Percentiles rank a stretch among this genome's conserved stretches.
Conservation (phyloP, 2,888 invertebrate genomes). For the Cosmorhoe ocellata region DNA sequence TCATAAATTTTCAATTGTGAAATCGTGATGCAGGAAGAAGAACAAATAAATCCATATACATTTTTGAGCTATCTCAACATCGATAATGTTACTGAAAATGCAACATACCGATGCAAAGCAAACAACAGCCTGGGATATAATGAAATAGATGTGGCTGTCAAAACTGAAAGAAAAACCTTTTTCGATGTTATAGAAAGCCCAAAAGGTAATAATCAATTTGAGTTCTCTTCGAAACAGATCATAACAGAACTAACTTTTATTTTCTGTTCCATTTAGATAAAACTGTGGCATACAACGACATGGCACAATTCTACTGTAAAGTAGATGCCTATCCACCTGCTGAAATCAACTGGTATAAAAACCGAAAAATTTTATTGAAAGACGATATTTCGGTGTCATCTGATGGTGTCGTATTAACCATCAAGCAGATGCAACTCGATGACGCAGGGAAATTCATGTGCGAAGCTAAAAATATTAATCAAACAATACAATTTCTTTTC, state of each 20-base stretch:
- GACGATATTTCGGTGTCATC: slow-evolving; percentile 3
- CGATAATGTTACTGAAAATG: slow-evolving; percentile 3
- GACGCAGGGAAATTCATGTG: slow-evolving; percentile 11
- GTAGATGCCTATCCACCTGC: slow-evolving; percentile 15
- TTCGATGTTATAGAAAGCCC: slow-evolving; percentile 3
- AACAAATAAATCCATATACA: not conserved
- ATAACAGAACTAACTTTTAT: no score
- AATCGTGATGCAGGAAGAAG: not conserved
- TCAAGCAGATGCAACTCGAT: slow-evolving; percentile 1
- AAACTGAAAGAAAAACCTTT: not conserved
- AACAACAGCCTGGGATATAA: slow-evolving; percentile 2
- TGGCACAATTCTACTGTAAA: not conserved
- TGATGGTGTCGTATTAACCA: slow-evolving; percentile 2
- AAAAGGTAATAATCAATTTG: not conserved
- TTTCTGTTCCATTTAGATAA: not conserved
- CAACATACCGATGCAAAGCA: slow-evolving; percentile 13
- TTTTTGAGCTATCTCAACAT: slow-evolving; percentile 2
- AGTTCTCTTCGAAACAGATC: not conserved
- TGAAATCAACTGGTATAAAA: slow-evolving; percentile 15
- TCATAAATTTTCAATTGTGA: not conserved
- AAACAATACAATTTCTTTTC: slow-evolving; percentile 1
- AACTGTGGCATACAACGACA: not conserved
- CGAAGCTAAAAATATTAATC: not conserved
- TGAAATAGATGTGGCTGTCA: not conserved
- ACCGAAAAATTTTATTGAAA: not conserved